phyloP scores from a whole-genome alignment of 2,113 vertebrate species.

The Cephalopterus ornatus region DNA sequence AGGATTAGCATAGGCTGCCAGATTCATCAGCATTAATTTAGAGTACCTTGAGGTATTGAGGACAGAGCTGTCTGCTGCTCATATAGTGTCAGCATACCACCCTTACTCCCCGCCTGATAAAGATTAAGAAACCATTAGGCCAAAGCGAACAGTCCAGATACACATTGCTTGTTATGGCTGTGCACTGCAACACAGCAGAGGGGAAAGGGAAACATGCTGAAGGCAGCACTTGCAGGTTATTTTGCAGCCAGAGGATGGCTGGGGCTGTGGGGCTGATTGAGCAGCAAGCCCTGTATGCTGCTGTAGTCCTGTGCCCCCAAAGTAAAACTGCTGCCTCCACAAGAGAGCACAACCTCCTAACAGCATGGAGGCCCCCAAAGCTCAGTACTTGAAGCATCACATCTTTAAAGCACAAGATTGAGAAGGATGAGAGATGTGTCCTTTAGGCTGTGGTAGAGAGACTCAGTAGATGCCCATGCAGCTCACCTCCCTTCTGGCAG shows the following conservation, averaged over 20 bases:
- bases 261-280: accelerated
- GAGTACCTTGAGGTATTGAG: constrained; percentile 32
- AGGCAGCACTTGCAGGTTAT: not conserved
- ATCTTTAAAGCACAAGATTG: not conserved
- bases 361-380: not conserved
- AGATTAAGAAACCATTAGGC: not conserved
- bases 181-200: not conserved
- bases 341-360: not conserved
- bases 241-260: not conserved
- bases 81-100: not conserved
- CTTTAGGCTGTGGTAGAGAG: not conserved
- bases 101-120: not conserved
- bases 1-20: constrained; percentile 36
- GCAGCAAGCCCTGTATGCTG: not conserved
- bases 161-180: not conserved
- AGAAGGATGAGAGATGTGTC: not conserved
- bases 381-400: not conserved
- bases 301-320: not conserved
- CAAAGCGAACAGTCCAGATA: not conserved
- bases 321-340: not conserved
- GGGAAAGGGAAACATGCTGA: not conserved
- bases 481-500: not conserved
- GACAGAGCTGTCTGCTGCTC: constrained; percentile 23
- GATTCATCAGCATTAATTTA: constrained; percentile 42
- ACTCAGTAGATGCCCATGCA: accelerated